Evolutionary conservation across 2,797 vertebrate genomes (phyloP).

Genomic region (Malacoctenus gilli): DNA sequence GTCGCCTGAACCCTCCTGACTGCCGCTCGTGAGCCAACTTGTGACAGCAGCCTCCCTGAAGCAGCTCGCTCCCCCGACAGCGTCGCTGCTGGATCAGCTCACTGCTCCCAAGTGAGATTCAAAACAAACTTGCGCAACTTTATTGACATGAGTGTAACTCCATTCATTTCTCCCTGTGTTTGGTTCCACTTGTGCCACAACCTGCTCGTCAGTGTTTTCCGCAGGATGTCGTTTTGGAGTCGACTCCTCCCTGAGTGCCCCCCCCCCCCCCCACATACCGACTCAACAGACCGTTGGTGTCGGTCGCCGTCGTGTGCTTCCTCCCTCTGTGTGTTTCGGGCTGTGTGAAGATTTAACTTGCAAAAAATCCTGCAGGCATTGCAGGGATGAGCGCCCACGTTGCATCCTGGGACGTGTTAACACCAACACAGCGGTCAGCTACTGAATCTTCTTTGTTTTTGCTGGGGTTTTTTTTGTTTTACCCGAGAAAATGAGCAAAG

Average conservation of each 20-base stretch:
- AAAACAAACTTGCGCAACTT: not conserved
- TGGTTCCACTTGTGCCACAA: constrained; percentile 9
- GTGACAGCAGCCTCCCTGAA: no score
- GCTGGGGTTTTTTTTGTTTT: not conserved
- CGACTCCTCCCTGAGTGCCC: constrained; percentile 36
- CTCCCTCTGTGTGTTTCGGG: constrained; percentile 13
- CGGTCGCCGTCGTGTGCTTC: constrained; percentile 13
- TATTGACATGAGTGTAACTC: not conserved
- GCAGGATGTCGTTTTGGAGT: constrained; percentile 7
- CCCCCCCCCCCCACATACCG: no score
- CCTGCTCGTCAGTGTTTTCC: not conserved
- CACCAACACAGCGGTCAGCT: not conserved
- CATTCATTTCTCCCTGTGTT: constrained; percentile 3
- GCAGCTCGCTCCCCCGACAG: no score
- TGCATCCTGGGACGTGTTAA: constrained; percentile 3
- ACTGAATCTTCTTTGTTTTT: constrained; percentile 9
- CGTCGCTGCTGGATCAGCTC: no score
- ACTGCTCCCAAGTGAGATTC: no score
- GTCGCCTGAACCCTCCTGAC: no score
- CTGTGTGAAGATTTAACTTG: constrained; percentile 38
- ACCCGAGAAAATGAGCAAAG: constrained; percentile 4
- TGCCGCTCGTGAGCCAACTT: no score
- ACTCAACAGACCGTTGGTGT: constrained; percentile 13
- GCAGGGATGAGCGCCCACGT: not conserved
- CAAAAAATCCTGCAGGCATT: constrained; percentile 14